phyloP scores from a whole-genome alignment of 2,797 vertebrate genomes.

The Myotis findleyi region DNA sequence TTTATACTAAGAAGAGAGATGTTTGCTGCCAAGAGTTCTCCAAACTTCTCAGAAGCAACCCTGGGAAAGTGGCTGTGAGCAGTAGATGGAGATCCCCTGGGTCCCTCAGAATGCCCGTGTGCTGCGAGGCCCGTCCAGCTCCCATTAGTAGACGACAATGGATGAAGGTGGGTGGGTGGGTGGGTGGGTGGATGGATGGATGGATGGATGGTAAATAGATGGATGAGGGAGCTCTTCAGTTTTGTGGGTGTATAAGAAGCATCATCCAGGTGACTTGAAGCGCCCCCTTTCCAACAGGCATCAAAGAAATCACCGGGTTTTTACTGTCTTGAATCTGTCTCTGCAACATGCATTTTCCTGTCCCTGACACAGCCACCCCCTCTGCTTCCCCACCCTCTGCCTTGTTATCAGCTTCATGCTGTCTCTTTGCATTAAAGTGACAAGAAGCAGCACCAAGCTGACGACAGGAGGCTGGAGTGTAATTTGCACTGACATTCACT shows the following conservation, averaged over 20 bases:
- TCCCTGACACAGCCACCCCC: neutral
- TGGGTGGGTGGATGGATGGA: neutral
- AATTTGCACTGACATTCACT: conserved; percentile 74
- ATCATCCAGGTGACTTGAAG: neutral
- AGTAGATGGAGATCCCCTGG: too few relatives aligned
- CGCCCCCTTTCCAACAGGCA: neutral
- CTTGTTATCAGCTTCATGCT: conserved; percentile 64
- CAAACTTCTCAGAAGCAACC: neutral
- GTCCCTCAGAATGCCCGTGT: neutral
- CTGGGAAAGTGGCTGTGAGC: neutral
- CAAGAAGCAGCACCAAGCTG: conserved; percentile 67
- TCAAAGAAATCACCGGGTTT: neutral
- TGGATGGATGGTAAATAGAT: neutral
- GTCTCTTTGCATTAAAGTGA: conserved; percentile 79
- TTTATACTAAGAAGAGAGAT: neutral
- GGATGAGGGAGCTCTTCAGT: neutral
- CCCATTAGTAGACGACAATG: neutral
- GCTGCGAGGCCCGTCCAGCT: neutral
- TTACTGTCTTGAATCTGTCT: neutral
- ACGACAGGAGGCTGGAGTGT: conserved; percentile 70
- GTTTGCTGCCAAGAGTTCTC: conserved; percentile 1
- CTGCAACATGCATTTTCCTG: neutral
- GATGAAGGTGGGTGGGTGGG: neutral
- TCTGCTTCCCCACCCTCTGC: neutral
- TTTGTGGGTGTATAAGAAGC: neutral